Conservation (phyloP, 2,113 vertebrate species). For the Prolemur simus region DNA sequence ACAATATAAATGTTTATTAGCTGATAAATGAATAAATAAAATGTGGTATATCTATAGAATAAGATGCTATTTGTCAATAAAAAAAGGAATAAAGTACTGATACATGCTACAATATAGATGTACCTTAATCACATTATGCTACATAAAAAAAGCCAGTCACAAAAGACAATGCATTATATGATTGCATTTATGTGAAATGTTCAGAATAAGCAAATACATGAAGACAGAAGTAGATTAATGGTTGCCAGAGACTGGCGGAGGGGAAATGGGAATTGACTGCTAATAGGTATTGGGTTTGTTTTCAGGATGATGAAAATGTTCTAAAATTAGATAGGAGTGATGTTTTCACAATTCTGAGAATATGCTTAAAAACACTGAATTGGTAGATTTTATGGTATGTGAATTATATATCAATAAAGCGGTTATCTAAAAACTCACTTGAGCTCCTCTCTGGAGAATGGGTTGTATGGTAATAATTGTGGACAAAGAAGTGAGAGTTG, state of each 20-base stretch:
- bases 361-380: conserved; percentile 2
- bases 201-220: background rate
- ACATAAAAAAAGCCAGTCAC: conserved; percentile 9
- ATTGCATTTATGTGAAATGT: background rate
- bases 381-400: background rate
- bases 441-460: background rate
- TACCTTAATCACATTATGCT: background rate
- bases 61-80: conserved; percentile 30
- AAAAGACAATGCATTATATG: background rate
- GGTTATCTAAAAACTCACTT: conserved; percentile 13
- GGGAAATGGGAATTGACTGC: background rate
- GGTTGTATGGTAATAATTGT: background rate
- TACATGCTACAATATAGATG: background rate
- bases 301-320: background rate
- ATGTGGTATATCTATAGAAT: background rate
- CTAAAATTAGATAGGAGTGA: background rate
- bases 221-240: background rate
- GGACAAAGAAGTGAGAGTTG: background rate
- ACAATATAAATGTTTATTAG: background rate
- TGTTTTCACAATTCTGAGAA: background rate
- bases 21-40: conserved; percentile 14
- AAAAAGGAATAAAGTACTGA: conserved; percentile 9
- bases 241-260: background rate
- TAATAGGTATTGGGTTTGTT: background rate
- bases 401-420: background rate